phyloP scores from a whole-genome alignment of 2,113 vertebrate species.

The Sapayoa aenigma region DNA sequence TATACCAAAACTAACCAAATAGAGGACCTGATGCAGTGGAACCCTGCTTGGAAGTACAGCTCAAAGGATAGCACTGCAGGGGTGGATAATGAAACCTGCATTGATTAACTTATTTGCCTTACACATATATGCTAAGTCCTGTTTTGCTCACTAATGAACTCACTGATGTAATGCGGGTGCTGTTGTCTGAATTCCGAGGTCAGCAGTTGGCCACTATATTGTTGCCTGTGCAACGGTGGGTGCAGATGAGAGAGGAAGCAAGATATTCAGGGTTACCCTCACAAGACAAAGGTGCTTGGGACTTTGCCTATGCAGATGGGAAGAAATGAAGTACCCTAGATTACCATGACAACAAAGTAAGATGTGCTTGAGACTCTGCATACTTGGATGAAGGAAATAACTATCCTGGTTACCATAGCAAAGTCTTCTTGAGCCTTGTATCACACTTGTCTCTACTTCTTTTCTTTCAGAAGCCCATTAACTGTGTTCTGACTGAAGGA shows the following conservation, averaged over 20 bases:
- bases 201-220: background rate
- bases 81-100: background rate
- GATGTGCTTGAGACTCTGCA: background rate
- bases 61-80: background rate
- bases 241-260: background rate
- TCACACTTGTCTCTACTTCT: background rate
- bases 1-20: fast-evolving
- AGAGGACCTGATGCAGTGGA: background rate
- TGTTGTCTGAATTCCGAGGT: background rate
- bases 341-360: background rate
- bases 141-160: background rate
- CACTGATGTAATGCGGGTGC: background rate
- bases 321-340: background rate
- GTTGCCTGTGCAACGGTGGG: background rate
- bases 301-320: fast-evolving
- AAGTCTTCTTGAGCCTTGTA: background rate
- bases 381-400: background rate
- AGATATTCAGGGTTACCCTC: background rate
- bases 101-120: background rate
- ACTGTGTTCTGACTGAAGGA: background rate
- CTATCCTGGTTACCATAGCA: background rate
- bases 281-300: fast-evolving
- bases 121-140: background rate
- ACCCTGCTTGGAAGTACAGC: background rate
- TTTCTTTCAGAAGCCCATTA: background rate